Conservation (phyloP, 1,140 invertebrate species). For the Luehdorfia chinensis region DNA sequence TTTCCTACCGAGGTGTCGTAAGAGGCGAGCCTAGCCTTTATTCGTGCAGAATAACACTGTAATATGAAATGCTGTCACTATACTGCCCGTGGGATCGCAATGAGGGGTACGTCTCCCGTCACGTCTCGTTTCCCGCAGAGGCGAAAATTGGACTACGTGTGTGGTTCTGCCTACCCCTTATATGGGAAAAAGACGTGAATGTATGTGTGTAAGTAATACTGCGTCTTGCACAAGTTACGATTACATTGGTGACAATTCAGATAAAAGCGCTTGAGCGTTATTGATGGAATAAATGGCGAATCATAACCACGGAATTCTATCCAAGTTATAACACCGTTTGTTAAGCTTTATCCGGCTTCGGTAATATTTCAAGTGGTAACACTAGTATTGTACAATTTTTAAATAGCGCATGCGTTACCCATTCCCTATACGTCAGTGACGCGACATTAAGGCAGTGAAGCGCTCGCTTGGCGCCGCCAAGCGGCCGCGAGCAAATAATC, state of each 20-base stretch:
- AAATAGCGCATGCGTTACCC: conserved; percentile 47
- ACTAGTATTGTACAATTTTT: conserved; percentile 27
- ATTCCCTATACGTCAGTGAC: conserved; percentile 42
- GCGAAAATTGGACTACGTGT: no score
- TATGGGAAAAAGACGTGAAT: no score
- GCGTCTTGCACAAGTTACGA: no score
- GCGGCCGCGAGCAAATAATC: conserved; percentile 29
- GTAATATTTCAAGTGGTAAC: conserved; percentile 12
- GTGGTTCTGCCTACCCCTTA: no score
- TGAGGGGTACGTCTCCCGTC: no score
- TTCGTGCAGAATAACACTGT: no score
- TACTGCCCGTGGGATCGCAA: no score
- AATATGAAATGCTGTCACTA: no score
- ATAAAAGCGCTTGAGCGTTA: background rate
- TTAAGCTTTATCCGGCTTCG: conserved; percentile 18
- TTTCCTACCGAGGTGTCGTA: no score
- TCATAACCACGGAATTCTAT: background rate
- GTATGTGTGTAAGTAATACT: no score
- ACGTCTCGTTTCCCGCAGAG: no score
- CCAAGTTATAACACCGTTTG: background rate
- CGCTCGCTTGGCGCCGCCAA: conserved; percentile 43
- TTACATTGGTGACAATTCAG: background rate
- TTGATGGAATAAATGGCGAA: background rate
- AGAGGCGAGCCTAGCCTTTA: no score
- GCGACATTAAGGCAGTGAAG: conserved; percentile 31